phyloP scores from a whole-genome alignment of 2,888 invertebrate species.

The Phalangium opilio region DNA sequence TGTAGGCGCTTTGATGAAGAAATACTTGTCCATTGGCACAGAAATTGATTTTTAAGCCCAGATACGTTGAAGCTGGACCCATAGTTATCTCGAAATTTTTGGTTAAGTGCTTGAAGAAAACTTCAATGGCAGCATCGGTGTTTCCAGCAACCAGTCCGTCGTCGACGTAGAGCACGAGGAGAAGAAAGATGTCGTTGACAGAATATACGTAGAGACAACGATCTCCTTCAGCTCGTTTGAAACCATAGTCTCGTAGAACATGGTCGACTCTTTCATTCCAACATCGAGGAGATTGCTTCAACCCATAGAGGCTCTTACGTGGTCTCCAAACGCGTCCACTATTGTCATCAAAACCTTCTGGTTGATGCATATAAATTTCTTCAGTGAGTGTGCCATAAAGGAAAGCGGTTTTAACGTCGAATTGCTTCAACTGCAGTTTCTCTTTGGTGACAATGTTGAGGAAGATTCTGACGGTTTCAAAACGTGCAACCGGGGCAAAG shows the following conservation, averaged over 20 bases:
- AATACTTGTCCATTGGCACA: too few relatives aligned
- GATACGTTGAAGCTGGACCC: too few relatives aligned
- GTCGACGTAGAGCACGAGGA: conserved; percentile 19
- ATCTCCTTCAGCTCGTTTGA: conserved; percentile 11
- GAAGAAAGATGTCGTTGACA: not conserved
- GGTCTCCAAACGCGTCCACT: conserved; percentile 13
- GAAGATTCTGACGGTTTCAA: conserved; percentile 8
- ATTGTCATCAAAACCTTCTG: conserved; percentile 9
- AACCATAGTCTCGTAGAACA: conserved; percentile 6
- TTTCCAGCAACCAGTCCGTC: conserved; percentile 10
- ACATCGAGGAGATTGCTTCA: conserved; percentile 19
- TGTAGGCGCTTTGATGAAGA: too few relatives aligned
- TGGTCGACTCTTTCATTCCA: conserved; percentile 16
- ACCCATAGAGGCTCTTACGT: conserved; percentile 17
- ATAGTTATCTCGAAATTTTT: too few relatives aligned
- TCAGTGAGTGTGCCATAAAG: conserved; percentile 10
- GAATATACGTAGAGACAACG: conserved; percentile 13
- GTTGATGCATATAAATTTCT: conserved; percentile 17
- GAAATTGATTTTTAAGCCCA: too few relatives aligned
- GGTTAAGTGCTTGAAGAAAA: too few relatives aligned
- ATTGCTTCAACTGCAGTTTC: conserved; percentile 11
- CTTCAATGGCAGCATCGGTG: too few relatives aligned
- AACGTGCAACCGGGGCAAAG: conserved; percentile 14
- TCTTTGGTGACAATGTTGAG: conserved; percentile 10
- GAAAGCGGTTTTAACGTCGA: conserved; percentile 20